phyloP scores from a whole-genome alignment of 2,113 vertebrate species.

The Halichoeres trimaculatus region DNA sequence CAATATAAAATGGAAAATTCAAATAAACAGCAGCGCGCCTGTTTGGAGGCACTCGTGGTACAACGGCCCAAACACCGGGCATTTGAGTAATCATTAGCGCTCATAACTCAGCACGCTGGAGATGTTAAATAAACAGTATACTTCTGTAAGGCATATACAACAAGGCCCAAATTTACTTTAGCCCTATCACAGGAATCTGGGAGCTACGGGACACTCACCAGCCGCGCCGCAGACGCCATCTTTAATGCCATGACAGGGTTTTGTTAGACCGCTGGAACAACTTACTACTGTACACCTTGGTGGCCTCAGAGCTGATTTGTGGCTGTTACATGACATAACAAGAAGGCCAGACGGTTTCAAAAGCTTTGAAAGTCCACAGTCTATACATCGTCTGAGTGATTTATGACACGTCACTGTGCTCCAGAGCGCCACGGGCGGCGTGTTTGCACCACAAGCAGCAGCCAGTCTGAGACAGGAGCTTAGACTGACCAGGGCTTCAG shows the following conservation, averaged over 20 bases:
- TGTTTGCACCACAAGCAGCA: too few relatives aligned
- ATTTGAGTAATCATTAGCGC: slow-evolving; percentile 86
- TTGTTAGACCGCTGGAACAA: slow-evolving; percentile 40
- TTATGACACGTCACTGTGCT: slow-evolving; percentile 12
- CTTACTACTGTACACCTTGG: slow-evolving; percentile 45
- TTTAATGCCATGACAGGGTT: slow-evolving; percentile 65
- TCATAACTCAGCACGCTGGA: slow-evolving; percentile 83
- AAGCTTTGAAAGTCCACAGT: slow-evolving; percentile 8
- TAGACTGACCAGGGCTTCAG: too few relatives aligned
- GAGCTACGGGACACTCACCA: slow-evolving; percentile 80
- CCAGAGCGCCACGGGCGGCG: neutral
- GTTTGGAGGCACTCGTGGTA: slow-evolving; percentile 83
- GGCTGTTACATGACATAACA: slow-evolving; percentile 51
- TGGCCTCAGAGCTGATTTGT: slow-evolving; percentile 64
- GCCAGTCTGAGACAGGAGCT: too few relatives aligned
- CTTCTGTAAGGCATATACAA: slow-evolving; percentile 84
- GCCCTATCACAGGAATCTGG: slow-evolving; percentile 83
- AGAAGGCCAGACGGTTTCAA: slow-evolving; percentile 36
- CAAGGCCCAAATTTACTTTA: slow-evolving; percentile 85
- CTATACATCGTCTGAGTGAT: slow-evolving; percentile 34
- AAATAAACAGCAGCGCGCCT: slow-evolving; percentile 85
- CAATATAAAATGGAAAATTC: slow-evolving; percentile 89
- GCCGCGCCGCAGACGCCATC: slow-evolving; percentile 65
- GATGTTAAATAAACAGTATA: slow-evolving; percentile 88
- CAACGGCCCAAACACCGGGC: slow-evolving; percentile 83